Percentiles rank a stretch among this genome's conserved stretches.
Evolutionary conservation across 2,888 invertebrate species (phyloP).

Genomic region (Norana najaformis): DNA sequence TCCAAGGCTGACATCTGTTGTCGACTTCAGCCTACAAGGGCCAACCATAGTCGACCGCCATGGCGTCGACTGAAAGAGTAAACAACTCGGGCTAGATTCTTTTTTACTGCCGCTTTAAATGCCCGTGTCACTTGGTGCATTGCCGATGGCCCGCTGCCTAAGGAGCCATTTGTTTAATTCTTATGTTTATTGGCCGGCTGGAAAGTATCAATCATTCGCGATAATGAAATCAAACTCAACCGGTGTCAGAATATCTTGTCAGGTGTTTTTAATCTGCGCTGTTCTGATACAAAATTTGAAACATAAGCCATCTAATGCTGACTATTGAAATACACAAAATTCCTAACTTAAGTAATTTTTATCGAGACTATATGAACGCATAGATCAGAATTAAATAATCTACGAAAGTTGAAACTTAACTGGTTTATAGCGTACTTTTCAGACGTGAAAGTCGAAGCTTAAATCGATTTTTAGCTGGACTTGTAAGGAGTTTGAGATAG

Average conservation of each 20-base stretch:
- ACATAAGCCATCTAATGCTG: neutral
- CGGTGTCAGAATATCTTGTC: neutral
- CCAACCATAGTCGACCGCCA: neutral
- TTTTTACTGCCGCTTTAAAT: neutral
- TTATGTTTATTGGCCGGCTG: neutral
- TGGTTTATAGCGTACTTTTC: too few species aligned
- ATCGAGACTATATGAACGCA: neutral
- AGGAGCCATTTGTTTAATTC: neutral
- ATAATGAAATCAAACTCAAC: conserved; percentile 13
- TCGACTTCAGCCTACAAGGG: neutral
- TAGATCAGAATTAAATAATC: too few species aligned
- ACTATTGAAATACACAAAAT: neutral
- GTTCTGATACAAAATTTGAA: neutral
- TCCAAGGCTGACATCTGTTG: neutral
- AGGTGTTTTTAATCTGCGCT: neutral
- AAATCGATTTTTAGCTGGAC: neutral
- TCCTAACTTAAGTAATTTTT: neutral
- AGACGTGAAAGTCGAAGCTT: too few species aligned
- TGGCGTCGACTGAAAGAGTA: neutral
- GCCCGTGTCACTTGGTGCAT: neutral
- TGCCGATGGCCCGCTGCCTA: neutral
- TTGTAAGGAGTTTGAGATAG: neutral
- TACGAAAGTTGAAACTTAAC: too few species aligned
- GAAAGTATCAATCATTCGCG: neutral
- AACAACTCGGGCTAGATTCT: neutral